phyloP scores from a whole-genome alignment of 2,888 invertebrate species.

The Nematopogon swammerdamellus region DNA sequence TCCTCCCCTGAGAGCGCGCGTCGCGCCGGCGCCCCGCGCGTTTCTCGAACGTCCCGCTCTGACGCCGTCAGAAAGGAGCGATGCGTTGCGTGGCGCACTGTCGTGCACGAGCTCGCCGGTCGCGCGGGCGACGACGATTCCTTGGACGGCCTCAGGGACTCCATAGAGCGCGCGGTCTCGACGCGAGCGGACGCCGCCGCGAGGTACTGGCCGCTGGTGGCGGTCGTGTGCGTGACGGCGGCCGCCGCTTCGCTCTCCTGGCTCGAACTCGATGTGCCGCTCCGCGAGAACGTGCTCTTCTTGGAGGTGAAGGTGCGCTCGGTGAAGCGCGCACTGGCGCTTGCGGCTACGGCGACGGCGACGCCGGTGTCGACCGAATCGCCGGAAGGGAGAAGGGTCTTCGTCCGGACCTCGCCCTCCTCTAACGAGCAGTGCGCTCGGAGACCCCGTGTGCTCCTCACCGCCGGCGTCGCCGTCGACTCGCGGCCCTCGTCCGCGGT shows the following conservation, averaged over 20 bases:
- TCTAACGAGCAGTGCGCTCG: conserved; percentile 41
- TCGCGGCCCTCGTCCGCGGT: conserved; percentile 29
- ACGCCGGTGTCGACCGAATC: conserved; percentile 49
- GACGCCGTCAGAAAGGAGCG: conserved; percentile 64
- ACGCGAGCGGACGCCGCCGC: conserved; percentile 52
- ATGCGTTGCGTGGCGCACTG: conserved; percentile 32
- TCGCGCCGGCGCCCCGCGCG: conserved; percentile 60
- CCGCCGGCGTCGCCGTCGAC: conserved; percentile 19
- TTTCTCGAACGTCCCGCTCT: conserved; percentile 64
- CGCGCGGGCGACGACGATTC: conserved; percentile 51
- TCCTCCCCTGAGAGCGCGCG: conserved; percentile 63
- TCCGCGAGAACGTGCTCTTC: conserved; percentile 50
- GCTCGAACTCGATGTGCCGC: conserved; percentile 65
- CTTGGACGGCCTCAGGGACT: conserved; percentile 60
- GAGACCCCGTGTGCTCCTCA: conserved; percentile 32
- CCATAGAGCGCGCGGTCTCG: conserved; percentile 67
- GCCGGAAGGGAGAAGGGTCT: conserved; percentile 56
- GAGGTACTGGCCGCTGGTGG: conserved; percentile 51
- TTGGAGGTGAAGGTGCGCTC: conserved; percentile 52
- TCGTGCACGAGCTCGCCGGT: conserved; percentile 44
- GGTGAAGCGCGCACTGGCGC: conserved; percentile 43
- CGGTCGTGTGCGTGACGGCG: conserved; percentile 24
- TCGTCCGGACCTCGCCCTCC: conserved; percentile 31
- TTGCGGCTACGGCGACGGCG: conserved; percentile 19
- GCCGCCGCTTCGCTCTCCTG: conserved; percentile 64